Evolutionary conservation across 2,797 vertebrate species (phyloP).

Genomic region (Petrocephalus schoutedeni): DNA sequence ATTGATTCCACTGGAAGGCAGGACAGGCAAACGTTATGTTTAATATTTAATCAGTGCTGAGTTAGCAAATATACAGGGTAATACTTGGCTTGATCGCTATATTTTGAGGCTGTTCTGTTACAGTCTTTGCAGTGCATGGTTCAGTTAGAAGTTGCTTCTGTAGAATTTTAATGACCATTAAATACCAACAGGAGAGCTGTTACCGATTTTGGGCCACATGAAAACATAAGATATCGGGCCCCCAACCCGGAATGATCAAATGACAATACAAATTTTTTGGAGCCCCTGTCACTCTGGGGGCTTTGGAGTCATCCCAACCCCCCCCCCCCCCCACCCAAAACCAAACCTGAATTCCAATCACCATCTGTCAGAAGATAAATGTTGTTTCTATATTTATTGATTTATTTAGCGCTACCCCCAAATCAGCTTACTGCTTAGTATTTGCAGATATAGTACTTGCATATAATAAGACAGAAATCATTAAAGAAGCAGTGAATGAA

Average conservation of each 20-base stretch:
- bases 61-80: neutral
- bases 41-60: neutral
- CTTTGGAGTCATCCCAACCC: neutral
- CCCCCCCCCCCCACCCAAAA: neutral
- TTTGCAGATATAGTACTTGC: neutral
- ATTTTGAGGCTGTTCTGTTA: neutral
- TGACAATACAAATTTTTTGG: no score
- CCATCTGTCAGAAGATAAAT: neutral
- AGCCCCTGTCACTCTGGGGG: neutral
- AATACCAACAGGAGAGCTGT: neutral
- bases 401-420: neutral
- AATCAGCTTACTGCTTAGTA: neutral
- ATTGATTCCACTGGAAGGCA: constrained; percentile 10
- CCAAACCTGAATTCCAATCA: neutral
- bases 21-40: neutral
- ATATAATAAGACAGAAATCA: neutral
- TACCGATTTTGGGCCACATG: neutral
- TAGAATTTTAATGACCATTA: neutral
- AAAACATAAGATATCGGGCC: no score
- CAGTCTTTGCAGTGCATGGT: neutral
- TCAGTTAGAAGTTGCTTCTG: neutral
- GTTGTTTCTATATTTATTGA: neutral
- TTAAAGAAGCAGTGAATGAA: neutral
- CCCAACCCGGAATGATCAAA: no score
- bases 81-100: neutral